Base-by-base conservation (phyloP, 1,140 invertebrate genomes). In the Atta texana region DNA sequence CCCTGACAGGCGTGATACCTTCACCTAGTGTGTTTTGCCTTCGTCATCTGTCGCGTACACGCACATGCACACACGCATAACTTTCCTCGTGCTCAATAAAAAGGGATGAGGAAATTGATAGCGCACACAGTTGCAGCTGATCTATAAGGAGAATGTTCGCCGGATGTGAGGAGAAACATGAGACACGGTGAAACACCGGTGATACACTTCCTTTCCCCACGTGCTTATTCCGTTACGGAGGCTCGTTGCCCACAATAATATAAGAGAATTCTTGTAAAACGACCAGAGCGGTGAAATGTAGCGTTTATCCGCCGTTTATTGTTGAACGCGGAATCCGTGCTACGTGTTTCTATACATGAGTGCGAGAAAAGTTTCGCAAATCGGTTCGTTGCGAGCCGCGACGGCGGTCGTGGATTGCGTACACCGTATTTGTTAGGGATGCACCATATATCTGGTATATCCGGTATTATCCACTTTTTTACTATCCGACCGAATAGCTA, bases 31-130 rank as follows among this genome's bases (percentile, higher is more conserved):
- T 18, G 63, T 16, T 39, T 39, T 24, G 12, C 21, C 74, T 28
- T 18, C 39, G 24, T 31, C 28, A 31, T 31, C 28, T 57, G 57
- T 31, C 2, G 18, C 31, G 31, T 6, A 16, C 63, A 14, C 74
- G 3, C 24, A 24, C 21, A 31, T 21, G 24, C 39, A 44, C n/a
- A 7, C n/a, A 24, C n/a, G 53, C 31, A 24, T 55, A 31, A 55
- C 61, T 80, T 68, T 16, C 59, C 51, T n/a, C 76, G 44, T 57
- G 78, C 66, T 81, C 24, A 69, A 44, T 51, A 81, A 57, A 81
- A 71, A 49, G 64, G 78, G 51, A 69, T 21, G 72, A 44, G 51
- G 31, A 57, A 59, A 71, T 34, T 28, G 64, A 81, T 44, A 69
- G 63, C 31, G 49, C 16, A 31, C 34, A 34, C 77, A 51, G 77